phyloP scores from a whole-genome alignment of 2,113 vertebrate species.

The Helogale parvula region DNA sequence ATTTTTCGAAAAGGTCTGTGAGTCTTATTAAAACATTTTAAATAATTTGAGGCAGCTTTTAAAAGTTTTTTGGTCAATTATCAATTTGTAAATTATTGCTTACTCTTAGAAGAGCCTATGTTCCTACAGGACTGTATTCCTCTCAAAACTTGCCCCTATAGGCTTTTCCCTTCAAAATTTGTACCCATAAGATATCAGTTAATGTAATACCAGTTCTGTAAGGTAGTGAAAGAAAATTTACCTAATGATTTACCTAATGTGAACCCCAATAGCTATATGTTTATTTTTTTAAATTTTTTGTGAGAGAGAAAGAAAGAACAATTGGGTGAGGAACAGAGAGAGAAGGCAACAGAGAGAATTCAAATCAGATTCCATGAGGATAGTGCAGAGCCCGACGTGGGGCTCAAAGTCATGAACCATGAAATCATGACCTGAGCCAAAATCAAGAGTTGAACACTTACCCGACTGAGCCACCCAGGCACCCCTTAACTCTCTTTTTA shows the following conservation, averaged over 20 bases:
- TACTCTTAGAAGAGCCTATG: background rate
- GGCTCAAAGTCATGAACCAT: too few relatives aligned
- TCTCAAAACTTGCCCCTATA: background rate
- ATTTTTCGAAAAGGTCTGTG: background rate
- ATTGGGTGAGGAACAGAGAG: too few relatives aligned
- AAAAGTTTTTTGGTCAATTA: background rate
- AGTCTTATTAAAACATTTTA: conserved; percentile 15
- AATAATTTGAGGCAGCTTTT: background rate
- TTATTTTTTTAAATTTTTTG: background rate
- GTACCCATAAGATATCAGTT: background rate
- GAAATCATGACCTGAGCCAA: too few relatives aligned
- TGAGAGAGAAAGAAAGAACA: too few relatives aligned
- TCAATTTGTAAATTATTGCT: conserved; percentile 7
- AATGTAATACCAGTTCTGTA: background rate
- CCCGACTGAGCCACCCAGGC: too few relatives aligned
- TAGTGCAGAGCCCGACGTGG: too few relatives aligned
- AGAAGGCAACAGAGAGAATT: too few relatives aligned
- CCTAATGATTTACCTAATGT: background rate
- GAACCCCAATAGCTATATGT: background rate
- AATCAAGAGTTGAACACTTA: too few relatives aligned
- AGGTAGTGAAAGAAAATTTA: background rate
- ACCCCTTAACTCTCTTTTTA: too few relatives aligned
- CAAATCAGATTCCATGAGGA: too few relatives aligned
- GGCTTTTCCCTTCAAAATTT: background rate
- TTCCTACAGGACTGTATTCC: background rate